Conservation (phyloP, 2,797 vertebrate genomes). For the Paguma larvata region DNA sequence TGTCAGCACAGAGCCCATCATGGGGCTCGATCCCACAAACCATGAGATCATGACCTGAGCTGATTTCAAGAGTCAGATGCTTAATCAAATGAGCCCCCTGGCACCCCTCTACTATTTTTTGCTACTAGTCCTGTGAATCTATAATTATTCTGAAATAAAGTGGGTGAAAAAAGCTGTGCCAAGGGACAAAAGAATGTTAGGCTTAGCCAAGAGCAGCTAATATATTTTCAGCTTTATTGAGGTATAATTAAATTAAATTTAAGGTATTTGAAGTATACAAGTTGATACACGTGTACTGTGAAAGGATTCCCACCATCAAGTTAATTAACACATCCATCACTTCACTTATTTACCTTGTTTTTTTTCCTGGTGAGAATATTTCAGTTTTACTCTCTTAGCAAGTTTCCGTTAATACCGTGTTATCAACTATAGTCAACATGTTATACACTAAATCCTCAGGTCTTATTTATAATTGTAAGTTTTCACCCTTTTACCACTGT, state of each 20-base stretch:
- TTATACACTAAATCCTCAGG: not conserved
- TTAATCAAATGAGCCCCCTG: too few species aligned
- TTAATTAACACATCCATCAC: not conserved
- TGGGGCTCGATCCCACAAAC: too few species aligned
- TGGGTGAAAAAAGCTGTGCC: not conserved
- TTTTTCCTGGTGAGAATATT: not conserved
- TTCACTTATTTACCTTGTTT: not conserved
- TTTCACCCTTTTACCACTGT: not conserved
- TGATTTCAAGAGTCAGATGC: too few species aligned
- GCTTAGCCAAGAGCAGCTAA: slow-evolving; percentile 11
- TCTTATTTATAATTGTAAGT: not conserved
- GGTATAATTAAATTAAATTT: not conserved
- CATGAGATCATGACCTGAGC: too few species aligned
- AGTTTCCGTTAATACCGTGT: not conserved
- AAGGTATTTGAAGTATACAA: not conserved
- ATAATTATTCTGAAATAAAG: slow-evolving; percentile 25
- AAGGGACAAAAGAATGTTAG: not conserved
- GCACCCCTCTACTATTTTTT: not conserved
- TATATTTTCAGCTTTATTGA: not conserved
- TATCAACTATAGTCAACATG: not conserved
- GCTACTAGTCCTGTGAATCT: not conserved
- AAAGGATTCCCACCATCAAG: not conserved
- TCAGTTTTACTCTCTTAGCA: not conserved
- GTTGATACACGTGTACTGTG: not conserved
- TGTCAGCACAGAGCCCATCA: too few species aligned